phyloP scores from a whole-genome alignment of 2,797 vertebrate species.

The Manis javanica region DNA sequence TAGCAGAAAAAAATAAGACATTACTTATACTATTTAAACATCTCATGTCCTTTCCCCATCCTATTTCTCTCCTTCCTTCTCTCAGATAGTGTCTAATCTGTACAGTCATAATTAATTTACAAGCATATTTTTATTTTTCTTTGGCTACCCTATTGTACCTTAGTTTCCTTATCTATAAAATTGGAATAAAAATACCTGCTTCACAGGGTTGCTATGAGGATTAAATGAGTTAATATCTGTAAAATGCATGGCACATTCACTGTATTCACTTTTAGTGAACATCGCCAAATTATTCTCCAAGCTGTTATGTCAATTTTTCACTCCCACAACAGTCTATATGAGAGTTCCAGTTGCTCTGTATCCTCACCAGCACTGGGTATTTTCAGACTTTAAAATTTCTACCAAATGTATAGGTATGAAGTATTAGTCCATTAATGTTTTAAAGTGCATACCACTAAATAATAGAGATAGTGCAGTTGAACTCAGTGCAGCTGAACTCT shows the following conservation, averaged over 20 bases:
- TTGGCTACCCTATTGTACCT: neutral
- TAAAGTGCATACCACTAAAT: neutral
- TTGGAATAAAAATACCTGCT: neutral
- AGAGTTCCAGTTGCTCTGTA: neutral
- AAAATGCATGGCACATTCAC: neutral
- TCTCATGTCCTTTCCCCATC: neutral
- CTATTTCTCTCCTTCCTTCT: neutral
- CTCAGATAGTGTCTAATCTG: neutral
- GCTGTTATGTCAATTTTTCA: neutral
- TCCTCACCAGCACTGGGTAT: neutral
- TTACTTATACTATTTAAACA: neutral
- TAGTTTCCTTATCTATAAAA: constrained; percentile 26
- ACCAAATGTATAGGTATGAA: neutral
- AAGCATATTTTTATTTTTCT: neutral
- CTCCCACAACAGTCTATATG: neutral
- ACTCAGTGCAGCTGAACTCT: neutral
- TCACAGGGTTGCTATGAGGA: neutral
- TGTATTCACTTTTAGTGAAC: neutral
- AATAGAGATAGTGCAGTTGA: neutral
- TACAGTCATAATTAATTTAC: neutral
- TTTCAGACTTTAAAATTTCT: neutral
- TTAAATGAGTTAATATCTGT: neutral
- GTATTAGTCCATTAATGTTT: neutral
- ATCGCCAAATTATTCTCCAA: neutral
- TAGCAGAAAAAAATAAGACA: neutral